These are phyloP conservation scores for Nephotettix cincticeps DNA, from an alignment of 1,140 invertebrate species.

Conservation along the genomic window DNA sequence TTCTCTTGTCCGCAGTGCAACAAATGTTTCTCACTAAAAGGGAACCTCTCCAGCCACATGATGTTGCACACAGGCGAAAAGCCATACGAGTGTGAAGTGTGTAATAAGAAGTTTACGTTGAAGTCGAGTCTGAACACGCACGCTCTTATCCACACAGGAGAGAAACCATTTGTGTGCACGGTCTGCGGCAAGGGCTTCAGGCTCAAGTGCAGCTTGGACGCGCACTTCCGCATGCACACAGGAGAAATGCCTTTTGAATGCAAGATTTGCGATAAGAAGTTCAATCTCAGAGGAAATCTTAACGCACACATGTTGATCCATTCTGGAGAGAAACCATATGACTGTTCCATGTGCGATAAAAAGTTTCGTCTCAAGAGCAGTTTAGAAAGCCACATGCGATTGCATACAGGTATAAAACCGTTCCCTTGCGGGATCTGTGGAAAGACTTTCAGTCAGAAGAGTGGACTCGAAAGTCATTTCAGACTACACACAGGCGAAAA, in stretches of 20 bases:
- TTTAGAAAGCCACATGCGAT: constrained; percentile 36
- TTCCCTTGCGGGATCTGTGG: constrained; percentile 51
- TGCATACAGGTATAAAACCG: constrained; percentile 46
- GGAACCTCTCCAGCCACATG: constrained; percentile 22
- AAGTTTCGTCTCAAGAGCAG: constrained; percentile 52
- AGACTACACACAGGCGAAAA: constrained; percentile 57
- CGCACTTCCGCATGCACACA: constrained; percentile 61
- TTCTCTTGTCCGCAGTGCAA: constrained; percentile 55
- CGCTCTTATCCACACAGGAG: constrained; percentile 34
- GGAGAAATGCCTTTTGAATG: constrained; percentile 71
- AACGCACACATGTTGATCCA: constrained; percentile 61
- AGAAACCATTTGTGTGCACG: constrained; percentile 55
- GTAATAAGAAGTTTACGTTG: constrained; percentile 52
- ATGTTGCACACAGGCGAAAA: constrained; percentile 35
- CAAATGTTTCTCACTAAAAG: constrained; percentile 31
- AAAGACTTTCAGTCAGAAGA: constrained; percentile 54
- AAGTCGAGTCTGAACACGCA: constrained; percentile 41
- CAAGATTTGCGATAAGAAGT: constrained; percentile 65
- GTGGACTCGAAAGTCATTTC: constrained; percentile 54
- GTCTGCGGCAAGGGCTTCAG: constrained; percentile 58
- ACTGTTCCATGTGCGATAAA: constrained; percentile 59
- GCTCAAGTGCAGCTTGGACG: constrained; percentile 55
- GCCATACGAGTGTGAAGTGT: constrained; percentile 33
- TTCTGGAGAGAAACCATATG: constrained; percentile 59
- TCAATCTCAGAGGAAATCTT: constrained; percentile 63